These are phyloP conservation scores for Eristalis intricaria DNA, from an alignment of 2,888 invertebrate species.

Conservation along the genomic window DNA sequence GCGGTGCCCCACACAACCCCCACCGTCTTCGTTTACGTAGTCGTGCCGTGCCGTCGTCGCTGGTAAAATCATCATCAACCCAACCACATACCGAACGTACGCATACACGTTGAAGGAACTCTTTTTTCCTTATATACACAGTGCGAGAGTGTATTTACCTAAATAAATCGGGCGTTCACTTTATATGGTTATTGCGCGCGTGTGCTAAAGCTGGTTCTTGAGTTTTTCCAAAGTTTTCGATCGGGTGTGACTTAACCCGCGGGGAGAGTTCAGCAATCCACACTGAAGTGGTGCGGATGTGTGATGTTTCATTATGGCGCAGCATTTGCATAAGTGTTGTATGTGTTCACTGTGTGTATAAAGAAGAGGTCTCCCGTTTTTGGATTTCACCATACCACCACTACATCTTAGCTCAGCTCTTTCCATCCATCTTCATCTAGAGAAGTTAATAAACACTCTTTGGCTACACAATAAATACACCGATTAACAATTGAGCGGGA, in stretches of 20 bases:
- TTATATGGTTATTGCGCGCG: constrained; percentile 71
- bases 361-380: constrained; percentile 63
- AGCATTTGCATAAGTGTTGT: background rate
- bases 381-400: constrained; percentile 59
- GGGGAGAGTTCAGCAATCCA: constrained; percentile 25
- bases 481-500: constrained; percentile 56
- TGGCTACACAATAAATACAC: constrained; percentile 49
- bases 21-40: constrained; percentile 1
- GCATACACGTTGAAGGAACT: constrained; percentile 22
- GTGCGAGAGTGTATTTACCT: constrained; percentile 53
- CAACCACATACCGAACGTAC: constrained; percentile 13
- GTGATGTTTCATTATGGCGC: constrained; percentile 49
- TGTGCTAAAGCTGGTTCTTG: constrained; percentile 64
- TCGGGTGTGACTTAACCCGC: constrained; percentile 64
- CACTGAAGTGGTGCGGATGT: constrained; percentile 25
- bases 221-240: constrained; percentile 23
- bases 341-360: constrained; percentile 13
- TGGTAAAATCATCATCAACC: constrained; percentile 8
- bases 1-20: too few species aligned
- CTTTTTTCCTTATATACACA: constrained; percentile 46
- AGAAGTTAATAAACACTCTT: constrained; percentile 65
- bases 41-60: constrained; percentile 3
- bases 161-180: constrained; percentile 73
- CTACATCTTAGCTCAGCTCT: constrained; percentile 29
- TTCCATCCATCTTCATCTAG: constrained; percentile 53